Evolutionary conservation across 2,888 invertebrate genomes (phyloP).

Genomic region (Trypoxylon attenuatum): DNA sequence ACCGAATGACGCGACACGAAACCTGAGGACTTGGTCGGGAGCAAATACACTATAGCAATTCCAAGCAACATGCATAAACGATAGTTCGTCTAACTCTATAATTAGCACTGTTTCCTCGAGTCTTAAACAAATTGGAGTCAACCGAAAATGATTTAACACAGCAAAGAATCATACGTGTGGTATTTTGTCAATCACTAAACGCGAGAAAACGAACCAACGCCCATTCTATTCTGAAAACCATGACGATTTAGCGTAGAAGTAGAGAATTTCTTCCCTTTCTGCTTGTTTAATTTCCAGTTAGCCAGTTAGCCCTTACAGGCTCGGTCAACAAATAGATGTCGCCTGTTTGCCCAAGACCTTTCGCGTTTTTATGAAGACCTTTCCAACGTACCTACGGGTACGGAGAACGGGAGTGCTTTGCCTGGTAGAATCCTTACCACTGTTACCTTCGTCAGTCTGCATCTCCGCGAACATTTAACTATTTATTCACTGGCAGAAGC

Average conservation of each 20-base stretch:
- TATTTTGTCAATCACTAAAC: too few species aligned
- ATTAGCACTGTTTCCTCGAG: too few species aligned
- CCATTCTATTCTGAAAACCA: slow-evolving; percentile 28
- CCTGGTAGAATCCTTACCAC: slow-evolving; percentile 7
- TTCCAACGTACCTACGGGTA: slow-evolving; percentile 35
- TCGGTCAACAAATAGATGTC: slow-evolving; percentile 60
- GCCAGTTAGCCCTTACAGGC: slow-evolving; percentile 49
- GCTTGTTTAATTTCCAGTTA: slow-evolving; percentile 58
- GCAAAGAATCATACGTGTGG: too few species aligned
- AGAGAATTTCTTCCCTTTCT: slow-evolving; percentile 15
- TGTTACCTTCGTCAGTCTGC: neutral
- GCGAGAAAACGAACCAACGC: too few species aligned
- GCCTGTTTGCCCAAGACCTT: slow-evolving; percentile 63
- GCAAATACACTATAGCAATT: too few species aligned
- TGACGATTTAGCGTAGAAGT: slow-evolving; percentile 21
- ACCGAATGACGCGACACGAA: slow-evolving; percentile 9
- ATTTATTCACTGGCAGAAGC: neutral
- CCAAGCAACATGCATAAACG: too few species aligned
- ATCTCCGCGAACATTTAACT: neutral
- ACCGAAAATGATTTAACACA: too few species aligned
- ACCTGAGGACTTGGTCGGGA: neutral
- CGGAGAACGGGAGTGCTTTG: slow-evolving; percentile 22
- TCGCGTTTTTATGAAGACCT: slow-evolving; percentile 55
- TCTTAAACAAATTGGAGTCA: too few species aligned
- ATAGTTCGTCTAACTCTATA: too few species aligned